A percentile compares a stretch with the other conserved stretches of the same genome.
These are phyloP conservation scores for Psittacula cyanocephala DNA, from an alignment of 2,113 vertebrate genomes.

Conservation along the genomic window DNA sequence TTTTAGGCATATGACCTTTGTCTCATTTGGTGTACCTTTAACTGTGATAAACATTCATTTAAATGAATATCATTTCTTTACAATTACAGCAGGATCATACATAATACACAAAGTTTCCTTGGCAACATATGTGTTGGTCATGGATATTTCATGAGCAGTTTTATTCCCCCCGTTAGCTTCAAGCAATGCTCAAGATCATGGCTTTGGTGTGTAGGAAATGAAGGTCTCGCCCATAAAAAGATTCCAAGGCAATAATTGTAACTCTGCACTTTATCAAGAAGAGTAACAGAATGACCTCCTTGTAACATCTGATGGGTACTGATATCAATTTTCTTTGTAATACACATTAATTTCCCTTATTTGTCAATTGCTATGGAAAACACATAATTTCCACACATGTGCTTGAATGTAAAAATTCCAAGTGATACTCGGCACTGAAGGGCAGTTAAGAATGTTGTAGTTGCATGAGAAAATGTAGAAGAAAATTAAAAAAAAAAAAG, in stretches of 20 bases:
- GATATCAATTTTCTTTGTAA: constrained; percentile 54
- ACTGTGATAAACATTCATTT: constrained; percentile 79
- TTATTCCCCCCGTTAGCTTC: constrained; percentile 74
- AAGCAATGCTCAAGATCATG: constrained; percentile 57
- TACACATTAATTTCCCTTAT: constrained; percentile 21
- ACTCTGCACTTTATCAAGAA: constrained; percentile 59
- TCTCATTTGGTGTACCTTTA: constrained; percentile 74
- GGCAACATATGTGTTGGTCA: constrained; percentile 73
- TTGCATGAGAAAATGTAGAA: background rate
- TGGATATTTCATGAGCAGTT: constrained; percentile 80
- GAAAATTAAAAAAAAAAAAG: background rate
- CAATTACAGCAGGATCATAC: constrained; percentile 79
- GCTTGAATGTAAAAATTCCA: background rate
- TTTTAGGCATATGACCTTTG: constrained; percentile 73
- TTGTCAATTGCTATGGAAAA: constrained; percentile 37
- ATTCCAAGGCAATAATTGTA: constrained; percentile 59
- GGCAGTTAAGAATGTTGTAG: background rate
- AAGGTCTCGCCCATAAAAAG: constrained; percentile 68
- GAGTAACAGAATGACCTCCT: constrained; percentile 36
- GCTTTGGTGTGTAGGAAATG: constrained; percentile 69
- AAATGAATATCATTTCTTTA: constrained; percentile 80
- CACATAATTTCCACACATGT: background rate
- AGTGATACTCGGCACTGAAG: background rate
- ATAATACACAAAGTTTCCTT: constrained; percentile 76
- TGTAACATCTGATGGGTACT: constrained; percentile 16